These are phyloP conservation scores for Lycia hirtaria DNA, from an alignment of 2,888 invertebrate species.

Conservation along the genomic window DNA sequence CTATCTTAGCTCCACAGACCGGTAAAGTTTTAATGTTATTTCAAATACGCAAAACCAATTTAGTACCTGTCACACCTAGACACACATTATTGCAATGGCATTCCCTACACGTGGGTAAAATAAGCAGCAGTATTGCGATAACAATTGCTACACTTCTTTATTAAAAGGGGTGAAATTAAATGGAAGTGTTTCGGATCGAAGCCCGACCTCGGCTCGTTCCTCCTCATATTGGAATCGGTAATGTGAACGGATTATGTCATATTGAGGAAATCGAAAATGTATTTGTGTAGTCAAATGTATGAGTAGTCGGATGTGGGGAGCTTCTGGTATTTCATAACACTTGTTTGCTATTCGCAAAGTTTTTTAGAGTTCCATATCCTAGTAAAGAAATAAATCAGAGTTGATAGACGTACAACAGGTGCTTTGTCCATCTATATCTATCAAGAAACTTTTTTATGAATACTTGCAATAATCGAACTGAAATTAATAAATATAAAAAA, in stretches of 20 bases:
- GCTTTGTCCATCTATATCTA: too few species aligned
- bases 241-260: constrained; percentile 19
- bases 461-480: too few species aligned
- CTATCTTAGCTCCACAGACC: too few species aligned
- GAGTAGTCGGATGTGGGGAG: not conserved
- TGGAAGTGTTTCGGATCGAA: constrained; percentile 6
- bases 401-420: too few species aligned
- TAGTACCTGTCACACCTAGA: too few species aligned
- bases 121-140: not conserved
- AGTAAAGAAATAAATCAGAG: too few species aligned
- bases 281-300: constrained; percentile 3
- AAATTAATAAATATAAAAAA: too few species aligned
- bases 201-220: not conserved
- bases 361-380: too few species aligned
- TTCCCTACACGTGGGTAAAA: not conserved
- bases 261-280: constrained; percentile 11
- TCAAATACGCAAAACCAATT: too few species aligned
- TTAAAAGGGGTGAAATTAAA: constrained; percentile 27
- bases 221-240: constrained; percentile 16
- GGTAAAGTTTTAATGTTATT: too few species aligned
- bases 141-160: not conserved
- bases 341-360: too few species aligned
- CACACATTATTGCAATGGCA: not conserved
- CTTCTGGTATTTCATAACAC: not conserved
- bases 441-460: too few species aligned